Conservation (phyloP, 2,888 invertebrate species). For the Koerneria pararmatus region DNA sequence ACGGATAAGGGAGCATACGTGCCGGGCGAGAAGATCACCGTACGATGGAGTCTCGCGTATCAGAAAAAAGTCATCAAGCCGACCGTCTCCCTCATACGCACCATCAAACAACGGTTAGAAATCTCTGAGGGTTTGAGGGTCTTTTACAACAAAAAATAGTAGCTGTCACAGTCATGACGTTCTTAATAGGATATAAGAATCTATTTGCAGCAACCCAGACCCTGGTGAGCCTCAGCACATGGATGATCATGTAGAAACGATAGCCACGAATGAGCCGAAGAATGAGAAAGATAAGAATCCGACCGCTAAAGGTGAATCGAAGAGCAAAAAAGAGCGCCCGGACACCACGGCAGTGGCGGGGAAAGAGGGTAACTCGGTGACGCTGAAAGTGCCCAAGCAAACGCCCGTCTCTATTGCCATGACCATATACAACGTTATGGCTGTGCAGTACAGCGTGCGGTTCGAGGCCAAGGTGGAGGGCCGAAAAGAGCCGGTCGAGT, state of each 20-base stretch:
- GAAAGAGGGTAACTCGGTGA: slow-evolving; percentile 9
- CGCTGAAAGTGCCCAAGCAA: slow-evolving; percentile 31
- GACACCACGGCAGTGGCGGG: slow-evolving; percentile 4
- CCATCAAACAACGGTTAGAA: slow-evolving; percentile 10
- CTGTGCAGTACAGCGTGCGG: slow-evolving; percentile 30
- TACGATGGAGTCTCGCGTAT: slow-evolving; percentile 33
- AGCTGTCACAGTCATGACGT: not conserved
- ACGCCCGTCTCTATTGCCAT: slow-evolving; percentile 33
- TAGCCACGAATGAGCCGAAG: not conserved
- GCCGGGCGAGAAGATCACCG: slow-evolving; percentile 34
- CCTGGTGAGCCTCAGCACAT: slow-evolving; percentile 34
- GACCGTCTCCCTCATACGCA: slow-evolving; percentile 16
- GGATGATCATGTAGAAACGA: slow-evolving; percentile 21
- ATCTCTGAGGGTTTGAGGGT: not conserved
- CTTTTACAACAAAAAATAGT: not conserved
- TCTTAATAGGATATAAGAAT: not conserved
- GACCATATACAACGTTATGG: slow-evolving; percentile 42
- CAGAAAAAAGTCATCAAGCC: slow-evolving; percentile 11
- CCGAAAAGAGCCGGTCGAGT: slow-evolving; percentile 30
- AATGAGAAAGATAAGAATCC: slow-evolving; percentile 14
- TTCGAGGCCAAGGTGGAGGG: slow-evolving; percentile 32
- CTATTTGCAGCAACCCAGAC: slow-evolving; percentile 31
- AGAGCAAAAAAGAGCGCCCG: no score
- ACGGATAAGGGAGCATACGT: slow-evolving; percentile 39
- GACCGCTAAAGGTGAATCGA: no score